Evolutionary conservation across 2,888 invertebrate species (phyloP), one percentile per base, ranked within the genome.

Genomic region (Philonicus albiceps): DNA sequence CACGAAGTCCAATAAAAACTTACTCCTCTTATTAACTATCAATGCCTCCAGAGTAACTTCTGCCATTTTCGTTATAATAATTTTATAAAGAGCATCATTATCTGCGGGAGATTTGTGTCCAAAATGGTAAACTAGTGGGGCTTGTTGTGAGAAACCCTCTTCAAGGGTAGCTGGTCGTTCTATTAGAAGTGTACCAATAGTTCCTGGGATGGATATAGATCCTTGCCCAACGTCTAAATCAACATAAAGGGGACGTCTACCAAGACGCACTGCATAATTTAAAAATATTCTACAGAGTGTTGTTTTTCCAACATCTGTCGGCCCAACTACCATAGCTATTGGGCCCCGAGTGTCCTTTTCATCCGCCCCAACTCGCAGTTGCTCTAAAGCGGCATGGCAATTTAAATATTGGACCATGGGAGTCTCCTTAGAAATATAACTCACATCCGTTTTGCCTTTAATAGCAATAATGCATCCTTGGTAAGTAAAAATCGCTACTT

Each of bases 221-320:
- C 98, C 98, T 92, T 99, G 99, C 0, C 98, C 99, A 0, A 98
- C 97, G 93, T 99, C 99, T 49, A 99, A 93, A 90, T 99, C 99
- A 0, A 98, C 98, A 92, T 95, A 97, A 86, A 99, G 96, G 0
- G 99, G 99, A 30, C 97, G 93, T 76, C 97, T 93, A 0, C 96
- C 97, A 93, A 97, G 95, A 88, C 99, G 93, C 0, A 98, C 98
- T 0, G 98, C 98, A 92, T 99, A 99, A 93, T 99, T 99, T 0
- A 99, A 93, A 6, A 99, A 93, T 88, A 99, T 94, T 88, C 96
- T 94, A 86, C 96, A 96, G 1, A 99, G 92, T 0, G 99, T 99
- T 0, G 97, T 97, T 92, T 99, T 99, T 22, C 99, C 99, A 1
- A 99, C 99, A 92, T 99, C 99, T 55, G 95, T 95, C 0, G 99